phyloP scores from a whole-genome alignment of 2,113 vertebrate genomes.

The Genyomyrus donnyi region DNA sequence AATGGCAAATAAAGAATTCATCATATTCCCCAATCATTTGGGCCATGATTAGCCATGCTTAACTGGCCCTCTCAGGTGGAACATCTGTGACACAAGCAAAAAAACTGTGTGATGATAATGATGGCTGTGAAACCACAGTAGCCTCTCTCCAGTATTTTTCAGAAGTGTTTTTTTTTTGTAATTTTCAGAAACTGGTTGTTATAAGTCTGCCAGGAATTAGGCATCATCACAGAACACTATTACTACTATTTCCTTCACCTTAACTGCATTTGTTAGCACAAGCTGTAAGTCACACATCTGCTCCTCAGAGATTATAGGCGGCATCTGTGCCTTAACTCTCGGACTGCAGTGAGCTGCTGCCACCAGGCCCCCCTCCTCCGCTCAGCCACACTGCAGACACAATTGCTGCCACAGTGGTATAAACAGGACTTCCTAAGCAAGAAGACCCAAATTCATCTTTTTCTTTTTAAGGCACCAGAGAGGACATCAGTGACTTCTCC shows the following conservation, averaged over 20 bases:
- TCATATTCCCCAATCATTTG: not conserved
- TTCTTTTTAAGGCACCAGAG: conserved; percentile 40
- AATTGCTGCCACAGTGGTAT: conserved; percentile 57
- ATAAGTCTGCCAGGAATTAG: not conserved
- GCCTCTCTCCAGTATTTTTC: not conserved
- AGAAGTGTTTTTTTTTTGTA: not conserved
- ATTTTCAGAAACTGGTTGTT: not conserved
- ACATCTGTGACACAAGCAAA: not conserved
- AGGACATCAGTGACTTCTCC: conserved; percentile 33
- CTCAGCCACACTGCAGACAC: conserved; percentile 48
- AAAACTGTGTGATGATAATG: not conserved
- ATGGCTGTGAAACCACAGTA: not conserved
- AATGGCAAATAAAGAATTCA: not conserved
- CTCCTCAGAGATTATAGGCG: not conserved
- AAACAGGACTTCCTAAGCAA: conserved; percentile 69
- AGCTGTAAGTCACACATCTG: not conserved
- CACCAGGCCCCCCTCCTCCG: not conserved
- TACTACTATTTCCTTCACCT: too few relatives aligned
- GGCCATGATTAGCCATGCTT: not conserved
- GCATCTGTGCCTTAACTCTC: not conserved
- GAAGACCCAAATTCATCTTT: conserved; percentile 55
- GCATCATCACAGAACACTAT: not conserved
- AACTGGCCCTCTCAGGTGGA: not conserved
- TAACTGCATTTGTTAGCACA: not conserved
- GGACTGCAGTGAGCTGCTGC: not conserved